Base-by-base conservation (phyloP, 92 coral and sea anemone species). In the Metridium senile region DNA sequence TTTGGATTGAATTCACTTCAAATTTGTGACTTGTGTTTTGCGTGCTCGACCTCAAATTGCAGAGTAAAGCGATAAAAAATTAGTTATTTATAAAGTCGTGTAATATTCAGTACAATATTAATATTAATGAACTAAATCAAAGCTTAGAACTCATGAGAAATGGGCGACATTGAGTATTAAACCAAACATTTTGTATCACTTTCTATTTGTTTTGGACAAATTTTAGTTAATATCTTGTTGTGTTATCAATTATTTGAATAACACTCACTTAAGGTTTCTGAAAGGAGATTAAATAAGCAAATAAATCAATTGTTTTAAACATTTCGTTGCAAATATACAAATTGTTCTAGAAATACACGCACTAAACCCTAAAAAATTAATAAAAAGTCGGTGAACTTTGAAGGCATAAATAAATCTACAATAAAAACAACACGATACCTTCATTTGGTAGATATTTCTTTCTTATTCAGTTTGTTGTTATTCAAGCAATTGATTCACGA, bases 11-110 rank as follows among this genome's bases (percentile, higher is more conserved):
- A n/a, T n/a, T n/a, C n/a, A n/a, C n/a, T n/a, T n/a, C n/a, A n/a
- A n/a, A n/a, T n/a, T n/a, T n/a, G n/a, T n/a, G n/a, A n/a, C n/a
- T n/a, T n/a, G n/a, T n/a, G 19, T 2, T 52, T 54, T 21, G 32
- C 58, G 76, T 28, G 29, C 33, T 28, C 33, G 54, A 73, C 77
- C 77, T 57, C 77, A 58, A 58, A 52, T 73, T 73, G 66, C 19
- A 57, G 39, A 33, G 68, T 58, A 58, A 73, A 33, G 35, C 32
- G 68, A 73, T 73, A 73, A 73, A 54, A 31, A 73, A 30, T 58
- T 30, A 73, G 49, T 58, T 57, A 73, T 73, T 73, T 62, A 73
- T 73, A 57, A 6, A 72, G 53, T 71, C 64, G 51, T 71, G 76
- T 58, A 73, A 73, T 53, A 73, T 73, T 73, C 68, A 73, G 45